Base-by-base conservation (phyloP, 2,113 vertebrate genomes). In the Mixornis gularis region DNA sequence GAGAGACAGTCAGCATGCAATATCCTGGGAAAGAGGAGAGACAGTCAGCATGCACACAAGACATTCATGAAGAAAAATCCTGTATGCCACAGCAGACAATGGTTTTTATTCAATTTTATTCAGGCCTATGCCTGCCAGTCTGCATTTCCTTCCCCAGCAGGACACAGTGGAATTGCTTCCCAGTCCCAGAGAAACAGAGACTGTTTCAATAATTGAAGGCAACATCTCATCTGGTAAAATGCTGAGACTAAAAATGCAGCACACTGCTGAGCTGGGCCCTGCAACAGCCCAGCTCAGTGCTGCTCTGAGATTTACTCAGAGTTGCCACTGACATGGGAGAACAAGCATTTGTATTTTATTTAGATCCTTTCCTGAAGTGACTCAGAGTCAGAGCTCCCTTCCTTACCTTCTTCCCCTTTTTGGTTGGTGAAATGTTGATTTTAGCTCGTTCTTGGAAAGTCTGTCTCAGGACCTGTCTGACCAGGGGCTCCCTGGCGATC, bases 401-500 rank as follows among this genome's bases (percentile, higher is more conserved):
- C 36, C 92, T 81, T 96, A 99, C 99, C 98, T 99, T 99, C 96
- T 99, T 99, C 90, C 99, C 99, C 95, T 99, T 99, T 96, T 99
- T 99, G 65, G 98, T 99, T 15, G 99, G 99, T 56, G 97, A 98
- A 96, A 98, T 99, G 96, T 99, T 99, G 95, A 99, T 97, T 95
- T 99, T 99, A 69, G 99, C 99, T 95, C 99, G 97, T 82, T 99
- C 99, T 95, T 99, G 99, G 94, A 99, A 99, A 51, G 99, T 99
- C 72, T 99, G 99, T 41, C 99, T 97, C 85, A 99, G 97, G 60
- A 99, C 99, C 76, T 99, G 99, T 52, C 99, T 98, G 89, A 99
- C 99, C 65, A 99, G 97, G 56, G 99, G 99, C 76, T 99, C 99
- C 30, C 99, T 98, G 73, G 99, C 99, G 41, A 99, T 99, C 95